These are phyloP conservation scores for Whitmania pigra DNA, from an alignment of 1,140 invertebrate genomes.

Conservation along the genomic window DNA sequence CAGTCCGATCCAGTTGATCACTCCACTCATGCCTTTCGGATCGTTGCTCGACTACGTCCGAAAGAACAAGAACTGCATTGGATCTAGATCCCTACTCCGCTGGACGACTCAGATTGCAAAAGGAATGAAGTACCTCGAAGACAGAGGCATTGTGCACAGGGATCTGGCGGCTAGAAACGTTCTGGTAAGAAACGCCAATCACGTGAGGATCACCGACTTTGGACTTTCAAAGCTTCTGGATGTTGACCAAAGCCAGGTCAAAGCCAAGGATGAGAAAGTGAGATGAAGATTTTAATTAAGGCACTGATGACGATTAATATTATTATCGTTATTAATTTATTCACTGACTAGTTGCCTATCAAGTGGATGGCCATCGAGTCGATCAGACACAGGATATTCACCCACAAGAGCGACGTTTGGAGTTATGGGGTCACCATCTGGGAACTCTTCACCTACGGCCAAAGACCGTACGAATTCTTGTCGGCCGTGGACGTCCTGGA, in stretches of 20 bases:
- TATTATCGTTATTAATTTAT: neutral
- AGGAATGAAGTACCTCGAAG: conserved; percentile 91
- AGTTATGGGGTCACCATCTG: conserved; percentile 93
- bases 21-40: conserved; percentile 89
- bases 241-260: neutral
- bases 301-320: neutral
- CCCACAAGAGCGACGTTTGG: conserved; percentile 96
- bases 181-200: conserved; percentile 72
- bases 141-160: conserved; percentile 80
- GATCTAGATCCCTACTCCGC: conserved; percentile 81
- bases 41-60: conserved; percentile 87
- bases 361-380: conserved; percentile 96
- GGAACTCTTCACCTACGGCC: conserved; percentile 89
- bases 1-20: conserved; percentile 85
- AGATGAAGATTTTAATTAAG: neutral
- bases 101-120: conserved; percentile 95
- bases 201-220: conserved; percentile 96
- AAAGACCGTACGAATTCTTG: conserved; percentile 78
- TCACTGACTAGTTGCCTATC: conserved; percentile 62
- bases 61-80: conserved; percentile 80
- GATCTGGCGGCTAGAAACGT: conserved; percentile 93
- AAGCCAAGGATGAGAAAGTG: conserved; percentile 16
- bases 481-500: conserved; percentile 74
- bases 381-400: conserved; percentile 86
- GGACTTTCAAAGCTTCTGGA: conserved; percentile 82